Percentiles rank a stretch among this genome's conserved stretches.
phyloP scores from a whole-genome alignment of 2,888 invertebrate species.

The Apodemia duryi region DNA sequence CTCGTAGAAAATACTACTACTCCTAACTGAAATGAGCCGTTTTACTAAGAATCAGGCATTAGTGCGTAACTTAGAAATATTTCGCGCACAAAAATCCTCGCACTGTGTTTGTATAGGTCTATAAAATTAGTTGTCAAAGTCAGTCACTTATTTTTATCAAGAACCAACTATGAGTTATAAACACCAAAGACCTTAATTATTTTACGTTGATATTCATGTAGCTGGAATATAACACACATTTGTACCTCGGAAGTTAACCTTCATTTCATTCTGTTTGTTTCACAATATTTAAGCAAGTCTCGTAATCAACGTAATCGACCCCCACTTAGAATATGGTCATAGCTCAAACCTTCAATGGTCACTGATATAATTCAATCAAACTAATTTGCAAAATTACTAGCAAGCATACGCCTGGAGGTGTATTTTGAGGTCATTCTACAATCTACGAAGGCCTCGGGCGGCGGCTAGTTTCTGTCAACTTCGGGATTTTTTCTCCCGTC shows the following conservation, averaged over 20 bases:
- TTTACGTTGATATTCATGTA: neutral
- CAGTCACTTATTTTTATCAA: too few species aligned
- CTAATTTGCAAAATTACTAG: slow-evolving; percentile 14
- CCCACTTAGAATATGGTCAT: slow-evolving; percentile 3
- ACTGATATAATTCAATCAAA: slow-evolving; percentile 1
- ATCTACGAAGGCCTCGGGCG: slow-evolving; percentile 11
- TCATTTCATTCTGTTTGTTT: neutral
- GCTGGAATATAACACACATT: neutral
- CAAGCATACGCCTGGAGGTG: slow-evolving; percentile 5
- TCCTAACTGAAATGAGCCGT: too few species aligned
- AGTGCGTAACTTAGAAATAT: too few species aligned
- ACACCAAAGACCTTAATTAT: neutral
- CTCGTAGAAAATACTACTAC: too few species aligned
- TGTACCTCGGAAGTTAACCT: too few species aligned
- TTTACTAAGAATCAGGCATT: too few species aligned
- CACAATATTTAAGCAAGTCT: neutral
- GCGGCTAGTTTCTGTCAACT: neutral
- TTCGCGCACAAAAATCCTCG: too few species aligned
- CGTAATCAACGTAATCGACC: neutral
- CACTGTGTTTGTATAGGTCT: too few species aligned
- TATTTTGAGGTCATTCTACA: slow-evolving; percentile 12
- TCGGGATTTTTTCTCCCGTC: neutral
- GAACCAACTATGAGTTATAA: neutral
- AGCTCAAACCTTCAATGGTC: slow-evolving; percentile 6
- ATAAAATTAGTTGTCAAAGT: too few species aligned